Conservation (phyloP, 2,113 vertebrate species). For the Pseudorhombus dupliciocellatus region DNA sequence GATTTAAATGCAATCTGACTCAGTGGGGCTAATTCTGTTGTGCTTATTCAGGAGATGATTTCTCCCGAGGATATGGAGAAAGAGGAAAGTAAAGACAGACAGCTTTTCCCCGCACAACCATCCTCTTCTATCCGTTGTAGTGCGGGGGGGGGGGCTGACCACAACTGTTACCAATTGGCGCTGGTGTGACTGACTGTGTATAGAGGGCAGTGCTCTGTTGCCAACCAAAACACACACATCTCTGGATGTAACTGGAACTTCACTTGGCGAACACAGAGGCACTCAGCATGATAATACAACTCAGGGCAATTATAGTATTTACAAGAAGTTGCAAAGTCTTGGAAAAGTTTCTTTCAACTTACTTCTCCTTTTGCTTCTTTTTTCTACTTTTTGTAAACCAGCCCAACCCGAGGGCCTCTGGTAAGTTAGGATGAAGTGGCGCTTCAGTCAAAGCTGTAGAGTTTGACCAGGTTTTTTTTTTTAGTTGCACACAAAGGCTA, state of each 20-base stretch:
- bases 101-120: constrained; percentile 35
- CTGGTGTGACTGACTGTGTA: constrained; percentile 59
- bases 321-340: constrained; percentile 77
- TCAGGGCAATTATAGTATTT: constrained; percentile 79
- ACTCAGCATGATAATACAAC: constrained; percentile 70
- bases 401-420: constrained; percentile 38
- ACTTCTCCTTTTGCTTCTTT: constrained; percentile 26
- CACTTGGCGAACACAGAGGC: constrained; percentile 81
- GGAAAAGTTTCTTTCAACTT: constrained; percentile 59
- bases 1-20: constrained; percentile 82
- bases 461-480: constrained; percentile 60
- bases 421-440: constrained; percentile 51
- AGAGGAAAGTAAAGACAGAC: constrained; percentile 25
- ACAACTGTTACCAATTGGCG: constrained; percentile 92
- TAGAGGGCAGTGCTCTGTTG: constrained; percentile 76
- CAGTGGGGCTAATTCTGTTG: constrained; percentile 85
- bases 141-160: constrained; percentile 75
- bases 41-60: constrained; percentile 89
- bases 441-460: constrained; percentile 52
- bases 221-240: constrained; percentile 88
- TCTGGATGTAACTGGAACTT: constrained; percentile 83
- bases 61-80: constrained; percentile 81
- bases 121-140: constrained; percentile 45
- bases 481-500: constrained; percentile 34
- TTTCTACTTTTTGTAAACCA: constrained; percentile 66